A percentile compares a stretch with the other conserved stretches of the same genome.
Evolutionary conservation across 2,797 vertebrate genomes (phyloP).

Genomic region (Carduelis carduelis): DNA sequence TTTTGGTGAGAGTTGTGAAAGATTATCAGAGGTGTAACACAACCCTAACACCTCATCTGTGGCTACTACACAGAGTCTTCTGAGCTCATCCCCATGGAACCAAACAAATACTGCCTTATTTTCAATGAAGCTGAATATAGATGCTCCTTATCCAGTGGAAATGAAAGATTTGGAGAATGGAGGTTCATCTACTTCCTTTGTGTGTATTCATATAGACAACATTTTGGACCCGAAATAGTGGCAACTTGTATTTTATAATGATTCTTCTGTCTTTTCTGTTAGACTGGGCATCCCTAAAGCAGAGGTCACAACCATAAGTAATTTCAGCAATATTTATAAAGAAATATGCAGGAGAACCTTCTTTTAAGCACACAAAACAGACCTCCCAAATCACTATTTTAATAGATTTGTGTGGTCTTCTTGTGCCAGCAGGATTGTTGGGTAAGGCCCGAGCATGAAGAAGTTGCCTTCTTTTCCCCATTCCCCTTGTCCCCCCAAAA

Average conservation of each 20-base stretch:
- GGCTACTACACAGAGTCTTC: not conserved
- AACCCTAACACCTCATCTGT: not conserved
- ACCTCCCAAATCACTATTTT: not conserved
- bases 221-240: not conserved
- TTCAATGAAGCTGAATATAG: not conserved
- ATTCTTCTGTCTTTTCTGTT: not conserved
- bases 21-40: not conserved
- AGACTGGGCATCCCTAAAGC: not conserved
- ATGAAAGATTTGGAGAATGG: not conserved
- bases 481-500: not conserved
- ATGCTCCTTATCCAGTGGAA: not conserved
- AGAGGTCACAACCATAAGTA: not conserved
- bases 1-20: not conserved
- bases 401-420: not conserved
- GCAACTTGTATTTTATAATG: not conserved
- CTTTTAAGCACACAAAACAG: not conserved
- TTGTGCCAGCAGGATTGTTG: accelerated
- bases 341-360: not conserved
- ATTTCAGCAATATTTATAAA: not conserved
- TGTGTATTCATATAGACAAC: not conserved
- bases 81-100: not conserved
- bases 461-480: not conserved
- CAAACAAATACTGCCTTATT: not conserved
- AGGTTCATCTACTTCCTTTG: not conserved
- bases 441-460: not conserved